These are phyloP conservation scores for Prietella phreatophila DNA, from an alignment of 2,113 vertebrate species.

Conservation along the genomic window DNA sequence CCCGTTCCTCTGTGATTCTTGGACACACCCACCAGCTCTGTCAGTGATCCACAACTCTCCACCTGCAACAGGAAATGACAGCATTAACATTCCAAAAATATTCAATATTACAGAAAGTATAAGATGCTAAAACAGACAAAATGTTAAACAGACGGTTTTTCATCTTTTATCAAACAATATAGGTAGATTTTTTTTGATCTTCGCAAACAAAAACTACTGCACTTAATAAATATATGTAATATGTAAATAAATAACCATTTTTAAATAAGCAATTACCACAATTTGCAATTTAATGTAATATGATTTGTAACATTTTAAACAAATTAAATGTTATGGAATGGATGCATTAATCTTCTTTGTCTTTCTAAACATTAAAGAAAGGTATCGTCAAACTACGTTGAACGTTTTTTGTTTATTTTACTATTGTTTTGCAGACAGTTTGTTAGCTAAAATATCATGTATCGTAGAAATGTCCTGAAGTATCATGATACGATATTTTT, in stretches of 20 bases:
- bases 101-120: background rate
- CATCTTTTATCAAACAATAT: background rate
- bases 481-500: too few relatives aligned
- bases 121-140: background rate
- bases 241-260: background rate
- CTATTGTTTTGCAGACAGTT: too few relatives aligned
- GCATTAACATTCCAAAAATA: background rate
- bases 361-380: too few relatives aligned
- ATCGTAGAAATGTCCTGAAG: too few relatives aligned
- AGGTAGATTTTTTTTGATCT: background rate
- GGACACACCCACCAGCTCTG: constrained; percentile 72
- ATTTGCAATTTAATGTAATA: background rate
- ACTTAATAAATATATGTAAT: background rate
- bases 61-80: constrained; percentile 67
- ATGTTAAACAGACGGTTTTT: background rate
- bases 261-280: background rate
- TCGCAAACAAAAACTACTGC: background rate
- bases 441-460: too few relatives aligned
- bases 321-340: too few relatives aligned
- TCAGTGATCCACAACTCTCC: constrained; percentile 77
- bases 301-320: background rate
- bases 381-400: too few relatives aligned
- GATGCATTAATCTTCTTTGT: too few relatives aligned
- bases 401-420: too few relatives aligned
- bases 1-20: constrained; percentile 75